phyloP scores from a whole-genome alignment of 2,888 invertebrate genomes.

The Syrista parreyssii region DNA sequence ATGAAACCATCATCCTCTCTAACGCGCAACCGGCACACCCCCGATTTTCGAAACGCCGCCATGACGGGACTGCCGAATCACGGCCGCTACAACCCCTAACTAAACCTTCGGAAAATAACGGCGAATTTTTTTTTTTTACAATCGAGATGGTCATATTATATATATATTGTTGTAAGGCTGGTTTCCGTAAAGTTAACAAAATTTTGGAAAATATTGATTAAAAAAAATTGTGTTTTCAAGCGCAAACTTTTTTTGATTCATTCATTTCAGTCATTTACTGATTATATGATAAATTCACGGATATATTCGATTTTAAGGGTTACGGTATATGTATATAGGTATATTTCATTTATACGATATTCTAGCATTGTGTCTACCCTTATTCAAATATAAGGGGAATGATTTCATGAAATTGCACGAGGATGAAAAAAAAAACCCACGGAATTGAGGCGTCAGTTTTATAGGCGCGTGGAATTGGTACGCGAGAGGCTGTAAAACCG shows the following conservation, averaged over 20 bases:
- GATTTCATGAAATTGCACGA: background rate
- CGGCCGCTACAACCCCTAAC: constrained; percentile 19
- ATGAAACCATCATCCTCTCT: constrained; percentile 51
- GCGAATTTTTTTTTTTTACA: constrained; percentile 28
- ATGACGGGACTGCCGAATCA: background rate
- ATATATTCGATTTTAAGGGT: background rate
- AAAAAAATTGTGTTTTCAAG: background rate
- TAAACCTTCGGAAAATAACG: constrained; percentile 12
- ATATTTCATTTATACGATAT: background rate
- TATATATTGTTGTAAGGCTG: background rate
- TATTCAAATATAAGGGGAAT: background rate
- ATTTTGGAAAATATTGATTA: background rate
- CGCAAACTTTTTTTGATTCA: background rate
- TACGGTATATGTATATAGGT: background rate
- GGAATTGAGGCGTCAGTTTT: constrained; percentile 4
- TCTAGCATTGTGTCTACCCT: background rate
- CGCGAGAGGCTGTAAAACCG: constrained; percentile 21
- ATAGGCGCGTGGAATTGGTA: constrained; percentile 10
- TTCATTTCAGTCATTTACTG: background rate
- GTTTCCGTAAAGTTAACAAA: too few relatives aligned
- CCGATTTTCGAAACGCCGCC: background rate
- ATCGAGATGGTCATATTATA: constrained; percentile 45
- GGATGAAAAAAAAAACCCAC: background rate
- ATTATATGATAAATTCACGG: background rate
- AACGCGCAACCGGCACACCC: background rate